Conservation (phyloP, 2,888 invertebrate species). For the Diogma glabrata region DNA sequence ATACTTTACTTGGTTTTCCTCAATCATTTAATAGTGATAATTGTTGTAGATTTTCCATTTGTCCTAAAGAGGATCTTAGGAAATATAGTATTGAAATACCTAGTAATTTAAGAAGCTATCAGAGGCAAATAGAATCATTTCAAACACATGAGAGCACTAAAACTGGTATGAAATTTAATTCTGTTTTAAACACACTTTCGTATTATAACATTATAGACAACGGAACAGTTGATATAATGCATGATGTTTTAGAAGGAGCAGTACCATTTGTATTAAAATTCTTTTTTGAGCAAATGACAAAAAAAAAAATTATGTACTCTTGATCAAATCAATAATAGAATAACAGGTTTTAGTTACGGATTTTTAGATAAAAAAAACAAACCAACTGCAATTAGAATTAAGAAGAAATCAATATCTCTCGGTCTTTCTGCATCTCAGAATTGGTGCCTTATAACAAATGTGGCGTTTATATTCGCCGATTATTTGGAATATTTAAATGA, state of each 20-base stretch:
- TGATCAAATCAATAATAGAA: not conserved
- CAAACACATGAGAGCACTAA: not conserved
- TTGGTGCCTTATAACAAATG: conserved; percentile 1
- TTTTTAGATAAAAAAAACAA: conserved; percentile 1
- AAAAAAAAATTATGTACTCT: not conserved
- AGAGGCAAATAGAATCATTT: not conserved
- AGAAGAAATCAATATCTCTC: not conserved
- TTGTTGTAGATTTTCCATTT: conserved; percentile 9
- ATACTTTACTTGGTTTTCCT: conserved; percentile 9
- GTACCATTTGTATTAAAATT: conserved; percentile 8
- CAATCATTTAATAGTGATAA: conserved; percentile 8
- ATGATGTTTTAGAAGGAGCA: conserved; percentile 10
- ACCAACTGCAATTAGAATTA: conserved; percentile 2
- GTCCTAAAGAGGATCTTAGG: not conserved
- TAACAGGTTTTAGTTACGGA: conserved; percentile 2
- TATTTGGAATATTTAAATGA: not conserved
- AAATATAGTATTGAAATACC: not conserved
- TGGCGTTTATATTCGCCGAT: conserved; percentile 2
- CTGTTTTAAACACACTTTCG: conserved; percentile 1
- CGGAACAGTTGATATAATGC: conserved; percentile 9
- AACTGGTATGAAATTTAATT: not conserved
- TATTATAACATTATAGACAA: not conserved
- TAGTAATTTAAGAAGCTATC: not conserved
- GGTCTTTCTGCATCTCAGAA: conserved; percentile 8
- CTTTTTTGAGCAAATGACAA: not conserved